Evolutionary conservation across 2,888 invertebrate genomes (phyloP).

Genomic region (Chalcis sispes): DNA sequence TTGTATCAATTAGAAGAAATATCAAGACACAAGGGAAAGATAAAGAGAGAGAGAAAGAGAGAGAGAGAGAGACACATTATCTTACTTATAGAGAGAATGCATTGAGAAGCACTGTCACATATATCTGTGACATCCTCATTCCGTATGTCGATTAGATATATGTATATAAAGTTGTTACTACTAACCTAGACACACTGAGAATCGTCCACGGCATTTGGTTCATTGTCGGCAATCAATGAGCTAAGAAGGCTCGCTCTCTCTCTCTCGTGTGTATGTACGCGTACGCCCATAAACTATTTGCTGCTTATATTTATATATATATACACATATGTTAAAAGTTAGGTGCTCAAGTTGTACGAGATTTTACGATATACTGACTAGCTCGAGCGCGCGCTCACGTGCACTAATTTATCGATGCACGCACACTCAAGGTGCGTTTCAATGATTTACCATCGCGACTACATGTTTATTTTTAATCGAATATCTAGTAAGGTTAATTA

Average conservation of each 20-base stretch:
- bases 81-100: too few species aligned
- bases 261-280: slow-evolving; percentile 13
- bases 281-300: slow-evolving; percentile 31
- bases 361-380: slow-evolving; percentile 10
- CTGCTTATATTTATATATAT: neutral
- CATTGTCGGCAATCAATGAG: slow-evolving; percentile 68
- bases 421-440: too few species aligned
- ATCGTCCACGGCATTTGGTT: slow-evolving; percentile 67
- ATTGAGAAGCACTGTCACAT: slow-evolving; percentile 13
- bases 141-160: slow-evolving; percentile 62
- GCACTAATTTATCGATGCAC: slow-evolving; percentile 12
- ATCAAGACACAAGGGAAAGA: neutral
- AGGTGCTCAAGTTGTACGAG: neutral
- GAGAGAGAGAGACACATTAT: too few species aligned
- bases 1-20: too few species aligned
- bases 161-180: slow-evolving; percentile 67
- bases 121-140: slow-evolving; percentile 65
- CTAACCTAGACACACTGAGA: slow-evolving; percentile 71
- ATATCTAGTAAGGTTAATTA: too few species aligned
- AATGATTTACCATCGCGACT: too few species aligned
- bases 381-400: neutral
- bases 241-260: slow-evolving; percentile 39
- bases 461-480: too few species aligned
- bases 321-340: neutral
- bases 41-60: too few species aligned